Percentiles rank a stretch among this genome's conserved stretches.
These are phyloP conservation scores for Oenanthe melanoleuca DNA, from an alignment of 2,113 vertebrate genomes.

Conservation along the genomic window DNA sequence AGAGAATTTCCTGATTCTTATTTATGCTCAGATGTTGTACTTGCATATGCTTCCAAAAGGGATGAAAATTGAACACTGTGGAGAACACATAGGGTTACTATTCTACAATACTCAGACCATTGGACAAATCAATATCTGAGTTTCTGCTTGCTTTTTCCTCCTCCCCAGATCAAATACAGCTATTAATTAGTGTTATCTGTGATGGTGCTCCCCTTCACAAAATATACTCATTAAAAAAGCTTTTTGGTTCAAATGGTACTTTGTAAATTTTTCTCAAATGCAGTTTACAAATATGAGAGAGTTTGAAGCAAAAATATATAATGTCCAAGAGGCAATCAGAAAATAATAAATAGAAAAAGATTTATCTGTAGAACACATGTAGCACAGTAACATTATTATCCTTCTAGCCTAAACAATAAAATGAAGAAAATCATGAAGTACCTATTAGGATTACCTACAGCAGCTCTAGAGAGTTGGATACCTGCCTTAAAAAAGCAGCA, in stretches of 20 bases:
- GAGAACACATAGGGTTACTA: not conserved
- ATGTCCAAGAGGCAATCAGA: slow-evolving; percentile 21
- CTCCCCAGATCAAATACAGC: not conserved
- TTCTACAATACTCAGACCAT: not conserved
- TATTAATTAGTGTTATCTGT: slow-evolving; percentile 30
- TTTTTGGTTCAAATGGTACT: slow-evolving; percentile 37
- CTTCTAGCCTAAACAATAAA: slow-evolving; percentile 2
- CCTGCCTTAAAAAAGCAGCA: not conserved
- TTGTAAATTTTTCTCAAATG: slow-evolving; percentile 36
- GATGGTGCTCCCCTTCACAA: slow-evolving; percentile 28
- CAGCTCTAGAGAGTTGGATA: not conserved
- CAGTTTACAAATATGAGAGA: slow-evolving; percentile 9
- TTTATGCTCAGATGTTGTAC: not conserved
- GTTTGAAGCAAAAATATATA: slow-evolving; percentile 28
- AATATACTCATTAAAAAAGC: slow-evolving; percentile 38
- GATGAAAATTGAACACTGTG: not conserved
- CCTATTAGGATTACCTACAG: not conserved
- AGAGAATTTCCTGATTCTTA: not conserved
- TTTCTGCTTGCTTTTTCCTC: slow-evolving; percentile 8
- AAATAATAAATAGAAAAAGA: slow-evolving; percentile 24
- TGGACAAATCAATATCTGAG: slow-evolving; percentile 27
- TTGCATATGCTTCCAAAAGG: not conserved
- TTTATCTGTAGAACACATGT: not conserved
- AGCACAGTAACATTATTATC: not conserved
- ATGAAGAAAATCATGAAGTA: not conserved